Base-by-base conservation (phyloP, 2,888 invertebrate genomes). In the Criorhina ranunculi region DNA sequence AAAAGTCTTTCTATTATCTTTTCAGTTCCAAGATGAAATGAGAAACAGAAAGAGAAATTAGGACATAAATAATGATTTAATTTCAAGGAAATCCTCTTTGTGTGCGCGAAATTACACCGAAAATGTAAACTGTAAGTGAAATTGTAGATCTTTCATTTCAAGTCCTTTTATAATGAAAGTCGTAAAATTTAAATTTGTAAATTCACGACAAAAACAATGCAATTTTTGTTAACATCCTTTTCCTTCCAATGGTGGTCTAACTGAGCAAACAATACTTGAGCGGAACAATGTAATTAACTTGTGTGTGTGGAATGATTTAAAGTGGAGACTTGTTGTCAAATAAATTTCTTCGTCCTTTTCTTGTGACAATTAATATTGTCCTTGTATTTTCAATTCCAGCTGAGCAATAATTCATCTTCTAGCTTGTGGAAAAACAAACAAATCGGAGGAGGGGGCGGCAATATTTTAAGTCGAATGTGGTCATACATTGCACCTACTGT, bases 201-300 rank as follows among this genome's bases (percentile, higher is more conserved):
- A 53, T 53, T 53, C 53, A 53, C 33, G 53, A 15, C 53, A 15
- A 53, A n/a, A 53, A 53, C 53, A 53, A 53, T 53, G 53, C 24
- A 24, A 24, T 24, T 49, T n/a, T 29, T 29, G 24, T 49, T 24
- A 24, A 49, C 49, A 24, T 11, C 5, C 11, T n/a, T 6, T 31
- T 53, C 53, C 53, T 15, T 11, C 0, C n/a, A 51, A 12, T 5
- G 11, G 9, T n/a, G 15, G 7, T 11, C 24, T 4, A 24, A 24
- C 24, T 4, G 24, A 24, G 7, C 46, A 46, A n/a, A 17, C 15
- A 17, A 15, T 5, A 46, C 46, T 11, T 46, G 46, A 42, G 12
- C 11, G 17, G 1, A 57, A 37, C 57, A 57, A 57, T 57, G 37
- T 35, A 57, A 57, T 57, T 57, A 57, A 57, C 46, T 24, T 19